A percentile compares a stretch with the other conserved stretches of the same genome.
Conservation (phyloP, 2,113 vertebrate species). For the Paratilapia polleni region DNA sequence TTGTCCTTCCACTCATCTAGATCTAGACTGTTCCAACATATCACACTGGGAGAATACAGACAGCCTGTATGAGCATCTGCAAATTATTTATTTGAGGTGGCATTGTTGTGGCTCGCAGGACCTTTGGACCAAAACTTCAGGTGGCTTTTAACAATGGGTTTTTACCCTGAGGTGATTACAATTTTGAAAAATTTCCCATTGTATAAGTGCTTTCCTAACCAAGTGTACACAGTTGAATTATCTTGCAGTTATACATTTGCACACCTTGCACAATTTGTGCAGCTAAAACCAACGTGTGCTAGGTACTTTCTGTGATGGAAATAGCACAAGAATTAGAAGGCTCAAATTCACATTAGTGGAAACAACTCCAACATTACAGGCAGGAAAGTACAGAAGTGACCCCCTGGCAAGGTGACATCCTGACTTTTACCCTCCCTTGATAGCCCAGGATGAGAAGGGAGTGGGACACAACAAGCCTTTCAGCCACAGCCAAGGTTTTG, state of each 20-base stretch:
- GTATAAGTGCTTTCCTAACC: neutral
- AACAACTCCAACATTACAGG: slow-evolving; percentile 45
- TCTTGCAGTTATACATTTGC: neutral
- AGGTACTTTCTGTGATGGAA: neutral
- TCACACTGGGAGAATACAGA: slow-evolving; percentile 19
- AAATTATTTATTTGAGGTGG: slow-evolving; percentile 17
- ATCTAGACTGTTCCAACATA: slow-evolving; percentile 19
- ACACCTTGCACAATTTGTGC: neutral
- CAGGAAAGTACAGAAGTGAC: slow-evolving; percentile 64
- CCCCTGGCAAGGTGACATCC: slow-evolving; percentile 76
- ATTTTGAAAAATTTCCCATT: neutral
- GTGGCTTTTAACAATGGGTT: neutral
- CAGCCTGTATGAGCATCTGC: slow-evolving; percentile 22
- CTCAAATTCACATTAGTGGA: slow-evolving; percentile 45
- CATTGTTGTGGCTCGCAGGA: slow-evolving; percentile 10
- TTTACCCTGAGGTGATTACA: neutral
- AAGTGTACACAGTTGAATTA: neutral
- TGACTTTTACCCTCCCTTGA: slow-evolving; percentile 65
- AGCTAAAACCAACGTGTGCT: neutral
- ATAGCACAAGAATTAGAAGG: slow-evolving; percentile 12
- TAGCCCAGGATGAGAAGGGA: slow-evolving; percentile 61
- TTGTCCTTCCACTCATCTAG: slow-evolving; percentile 36
- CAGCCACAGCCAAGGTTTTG: slow-evolving; percentile 79
- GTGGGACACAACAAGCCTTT: slow-evolving; percentile 70
- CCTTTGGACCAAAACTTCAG: slow-evolving; percentile 5